Evolutionary conservation across 2,113 vertebrate genomes (phyloP), one percentile per base, ranked within the genome.

Genomic region (Orientallactaga bullata): DNA sequence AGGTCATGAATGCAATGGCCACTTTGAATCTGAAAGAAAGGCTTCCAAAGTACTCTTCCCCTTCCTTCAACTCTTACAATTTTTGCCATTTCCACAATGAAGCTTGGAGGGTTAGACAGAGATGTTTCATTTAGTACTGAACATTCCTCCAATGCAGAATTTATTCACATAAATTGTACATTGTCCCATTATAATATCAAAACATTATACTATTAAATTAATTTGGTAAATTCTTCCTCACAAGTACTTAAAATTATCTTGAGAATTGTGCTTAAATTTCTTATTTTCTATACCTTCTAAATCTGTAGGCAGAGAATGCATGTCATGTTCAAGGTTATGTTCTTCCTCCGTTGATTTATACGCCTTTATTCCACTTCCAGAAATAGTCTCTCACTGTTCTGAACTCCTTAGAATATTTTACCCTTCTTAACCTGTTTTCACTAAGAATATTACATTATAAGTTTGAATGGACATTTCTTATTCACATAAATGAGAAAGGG

Each of bases 401-500:
- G 68, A 92, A 84, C 20, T 47, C 7, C 21, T 72, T 80, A 32
- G 5, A 76, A 81, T 87, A 84, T 76, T 92, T 66, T 65, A 79
- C 12, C 1, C 23, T 91, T 66, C 7, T 68, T 3, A 47, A 30
- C 15, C 24, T 72, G n/a, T 2, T 73, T 96, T 28, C 13, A 89
- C 13, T 69, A 88, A 61, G 13, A 77, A 28, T 80, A 8, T 21
- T 76, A 2, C 28, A 42, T 69, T 74, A 32, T 66, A 76, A 16
- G 16, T 69, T 72, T 47, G 21, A 73, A 20, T 7, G 0, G 74
- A 16, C 2, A 66, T 61, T 35, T 85, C 3, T 10, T 35, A n/a
- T 2, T 0, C 65, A 32, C 0, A 1, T 90, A 68, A 86, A 47
- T 66, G 37, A 90, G 55, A 89, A 76, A n/a, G 13, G 4, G 20